Percentiles rank a stretch among this genome's conserved stretches.
Conservation (phyloP, 2,888 invertebrate species). For the Phyllotreta cruciferae region DNA sequence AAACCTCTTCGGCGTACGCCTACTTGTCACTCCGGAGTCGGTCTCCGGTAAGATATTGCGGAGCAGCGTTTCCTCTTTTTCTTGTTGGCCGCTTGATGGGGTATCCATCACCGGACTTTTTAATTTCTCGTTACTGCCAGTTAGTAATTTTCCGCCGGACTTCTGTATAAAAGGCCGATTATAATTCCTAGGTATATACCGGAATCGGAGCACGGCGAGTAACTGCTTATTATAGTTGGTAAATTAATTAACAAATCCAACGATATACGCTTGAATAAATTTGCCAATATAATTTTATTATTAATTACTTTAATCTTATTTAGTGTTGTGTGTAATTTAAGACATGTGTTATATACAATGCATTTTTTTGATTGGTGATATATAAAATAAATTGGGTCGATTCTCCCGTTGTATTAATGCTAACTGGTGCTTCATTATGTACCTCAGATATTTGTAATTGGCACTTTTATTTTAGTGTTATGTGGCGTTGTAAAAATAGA, state of each 20-base stretch:
- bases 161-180: conserved; percentile 25
- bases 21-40: conserved; percentile 47
- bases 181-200: too few species aligned
- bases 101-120: conserved; percentile 34
- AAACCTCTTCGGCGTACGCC: conserved; percentile 50
- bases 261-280: too few species aligned
- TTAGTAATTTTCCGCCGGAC: conserved; percentile 40
- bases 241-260: not conserved
- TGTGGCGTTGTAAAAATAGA: too few species aligned
- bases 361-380: too few species aligned
- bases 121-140: conserved; percentile 35
- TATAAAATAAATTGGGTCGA: not conserved
- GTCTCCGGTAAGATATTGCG: conserved; percentile 36
- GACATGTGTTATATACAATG: too few species aligned
- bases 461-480: conserved; percentile 6
- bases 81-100: conserved; percentile 33
- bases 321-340: too few species aligned
- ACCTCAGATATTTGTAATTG: conserved; percentile 18
- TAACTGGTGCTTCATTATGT: conserved; percentile 14
- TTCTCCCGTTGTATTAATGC: conserved; percentile 18
- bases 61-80: not conserved
- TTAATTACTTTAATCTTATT: too few species aligned
- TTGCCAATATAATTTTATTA: too few species aligned
- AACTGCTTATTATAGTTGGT: conserved; percentile 29
- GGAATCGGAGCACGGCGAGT: conserved; percentile 17